Evolutionary conservation across 2,888 invertebrate species (phyloP), one percentile per base, ranked within the genome.

Genomic region (Gymnocheta viridis): DNA sequence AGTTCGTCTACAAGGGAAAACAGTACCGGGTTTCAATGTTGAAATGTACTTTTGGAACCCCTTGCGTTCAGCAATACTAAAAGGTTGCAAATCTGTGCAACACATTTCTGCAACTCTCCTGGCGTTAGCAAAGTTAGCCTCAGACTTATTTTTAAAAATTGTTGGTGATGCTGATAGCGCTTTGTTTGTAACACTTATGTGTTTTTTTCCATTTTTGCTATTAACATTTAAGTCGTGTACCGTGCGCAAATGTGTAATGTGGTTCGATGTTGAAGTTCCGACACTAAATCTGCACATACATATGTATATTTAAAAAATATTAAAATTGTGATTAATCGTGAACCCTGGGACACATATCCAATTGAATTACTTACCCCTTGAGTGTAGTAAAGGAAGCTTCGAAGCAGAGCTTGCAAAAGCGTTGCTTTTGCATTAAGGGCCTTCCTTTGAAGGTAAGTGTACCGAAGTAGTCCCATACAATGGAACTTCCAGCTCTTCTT

Each of bases 81-180:
- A 74, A 2, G 54, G 12, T 14, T 74, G 29, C 9, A 74, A 29
- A 6, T 74, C 62, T 5, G 17, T 38, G 7, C 60, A 62, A 47
- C 72, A 60, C 60, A 49, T 73, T 35, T 73, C 44, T 4, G 49
- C 35, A 2, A 73, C 32, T 62, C 73, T 49, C n/a, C 51, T 49
- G 0, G 49, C 49, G 27, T 49, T 73, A 17, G 27, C 62, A 29
- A 29, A 29, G 29, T 29, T 29, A 29, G 29, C 14, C 29, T 72
- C 72, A 6, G 12, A 17, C 27, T 72, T 72, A 72, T 35, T 72
- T 60, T 60, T 60, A 60, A 47, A 72, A 47, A 72, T 44, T 24
- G 2, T 32, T 4, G 58, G 19, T 0, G 54, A 60, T n/a, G 47
- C 41, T 12, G 58, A 19, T 2, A 72, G 47, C 12, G 58, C 72